Evolutionary conservation across 2,797 vertebrate species (phyloP).

Genomic region (Arrhamphus sclerolepis): DNA sequence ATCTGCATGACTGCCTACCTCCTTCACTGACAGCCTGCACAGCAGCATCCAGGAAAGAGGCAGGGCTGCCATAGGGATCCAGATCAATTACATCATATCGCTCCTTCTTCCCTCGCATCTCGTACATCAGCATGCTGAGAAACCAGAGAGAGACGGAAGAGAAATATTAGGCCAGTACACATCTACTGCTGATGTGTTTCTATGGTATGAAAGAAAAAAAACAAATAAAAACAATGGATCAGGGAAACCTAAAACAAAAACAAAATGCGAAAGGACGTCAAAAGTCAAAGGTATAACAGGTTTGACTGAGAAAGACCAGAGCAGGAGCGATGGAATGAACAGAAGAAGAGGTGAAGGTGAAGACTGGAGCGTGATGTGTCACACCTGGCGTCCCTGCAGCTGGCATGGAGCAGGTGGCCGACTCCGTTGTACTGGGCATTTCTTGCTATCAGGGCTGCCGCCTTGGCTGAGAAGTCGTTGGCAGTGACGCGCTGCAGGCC

Average conservation of each 20-base stretch:
- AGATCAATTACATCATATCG: conserved; percentile 91
- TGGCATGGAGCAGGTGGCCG: conserved; percentile 81
- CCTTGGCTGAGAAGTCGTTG: conserved; percentile 88
- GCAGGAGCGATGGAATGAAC: neutral
- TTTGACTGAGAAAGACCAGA: neutral
- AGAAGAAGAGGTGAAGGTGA: conserved; percentile 14
- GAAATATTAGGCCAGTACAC: no score
- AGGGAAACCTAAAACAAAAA: neutral
- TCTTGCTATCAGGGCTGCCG: conserved; percentile 83
- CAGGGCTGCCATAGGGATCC: conserved; percentile 92
- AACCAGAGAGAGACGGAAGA: no score
- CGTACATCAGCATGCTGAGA: conserved; percentile 90
- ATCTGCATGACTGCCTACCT: conserved; percentile 72
- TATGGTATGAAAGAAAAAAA: no score
- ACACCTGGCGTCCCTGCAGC: conserved; percentile 89
- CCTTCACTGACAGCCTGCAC: conserved; percentile 91
- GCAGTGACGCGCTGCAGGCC: conserved; percentile 86
- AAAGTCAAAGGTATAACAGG: neutral
- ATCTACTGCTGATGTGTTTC: no score
- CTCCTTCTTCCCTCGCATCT: conserved; percentile 79
- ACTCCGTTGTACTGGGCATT: conserved; percentile 86
- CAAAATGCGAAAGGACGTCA: neutral
- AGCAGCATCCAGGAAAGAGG: conserved; percentile 88
- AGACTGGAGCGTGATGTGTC: neutral
- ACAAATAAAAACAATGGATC: no score